These are phyloP conservation scores for Drosophila sproati DNA, from an alignment of 1,140 invertebrate species.

Conservation along the genomic window DNA sequence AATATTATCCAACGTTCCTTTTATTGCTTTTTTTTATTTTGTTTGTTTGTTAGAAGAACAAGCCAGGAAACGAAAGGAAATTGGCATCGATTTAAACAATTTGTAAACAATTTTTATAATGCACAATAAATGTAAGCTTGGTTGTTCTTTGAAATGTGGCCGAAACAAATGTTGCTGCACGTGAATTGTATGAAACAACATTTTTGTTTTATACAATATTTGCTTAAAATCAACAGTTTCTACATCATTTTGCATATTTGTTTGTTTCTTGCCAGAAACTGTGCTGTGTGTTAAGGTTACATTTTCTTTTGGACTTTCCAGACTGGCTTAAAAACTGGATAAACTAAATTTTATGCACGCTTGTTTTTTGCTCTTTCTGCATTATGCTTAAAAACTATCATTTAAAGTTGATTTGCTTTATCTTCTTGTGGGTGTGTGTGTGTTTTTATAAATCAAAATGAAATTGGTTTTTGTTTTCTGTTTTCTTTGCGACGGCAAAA, in stretches of 20 bases:
- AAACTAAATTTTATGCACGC: slow-evolving; percentile 65
- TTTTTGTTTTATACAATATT: slow-evolving; percentile 25
- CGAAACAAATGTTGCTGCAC: neutral
- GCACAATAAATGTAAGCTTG: slow-evolving; percentile 28
- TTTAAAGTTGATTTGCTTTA: slow-evolving; percentile 60
- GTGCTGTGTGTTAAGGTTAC: slow-evolving; percentile 18
- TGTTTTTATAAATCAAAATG: slow-evolving; percentile 36
- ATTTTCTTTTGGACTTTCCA: slow-evolving; percentile 35
- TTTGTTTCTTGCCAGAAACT: slow-evolving; percentile 12
- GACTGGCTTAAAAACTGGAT: slow-evolving; percentile 62
- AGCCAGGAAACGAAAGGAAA: slow-evolving; percentile 20
- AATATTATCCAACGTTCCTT: slow-evolving; percentile 31
- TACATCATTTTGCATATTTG: slow-evolving; percentile 1
- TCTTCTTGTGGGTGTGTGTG: slow-evolving; percentile 14
- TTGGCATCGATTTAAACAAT: slow-evolving; percentile 19
- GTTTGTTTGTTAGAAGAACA: neutral
- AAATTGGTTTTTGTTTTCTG: slow-evolving; percentile 6
- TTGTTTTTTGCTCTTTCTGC: slow-evolving; percentile 29
- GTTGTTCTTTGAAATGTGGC: slow-evolving; percentile 2
- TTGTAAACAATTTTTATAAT: slow-evolving; percentile 17
- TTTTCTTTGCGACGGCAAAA: slow-evolving; percentile 9
- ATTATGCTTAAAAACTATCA: slow-evolving; percentile 68
- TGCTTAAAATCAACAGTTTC: slow-evolving; percentile 30
- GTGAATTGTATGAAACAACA: neutral
- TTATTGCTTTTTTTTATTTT: slow-evolving; percentile 25